Evolutionary conservation across 2,888 invertebrate genomes (phyloP).

Genomic region (Xylota segnis): DNA sequence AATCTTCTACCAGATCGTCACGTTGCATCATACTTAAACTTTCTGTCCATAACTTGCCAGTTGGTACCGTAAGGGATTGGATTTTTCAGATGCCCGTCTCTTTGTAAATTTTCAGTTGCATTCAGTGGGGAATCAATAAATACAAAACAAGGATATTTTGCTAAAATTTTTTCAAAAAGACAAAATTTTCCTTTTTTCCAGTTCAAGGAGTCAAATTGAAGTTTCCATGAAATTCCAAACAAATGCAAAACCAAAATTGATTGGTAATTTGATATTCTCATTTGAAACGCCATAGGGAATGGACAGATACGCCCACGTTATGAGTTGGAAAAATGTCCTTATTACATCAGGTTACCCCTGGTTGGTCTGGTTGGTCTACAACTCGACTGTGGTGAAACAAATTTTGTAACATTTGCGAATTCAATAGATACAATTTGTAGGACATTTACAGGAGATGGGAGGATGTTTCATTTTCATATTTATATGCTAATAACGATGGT

Average conservation of each 20-base stretch:
- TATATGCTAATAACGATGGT: slow-evolving; percentile 70
- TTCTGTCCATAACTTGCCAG: too few species aligned
- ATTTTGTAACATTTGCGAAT: slow-evolving; percentile 70
- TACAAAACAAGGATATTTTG: too few species aligned
- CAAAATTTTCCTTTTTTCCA: too few species aligned
- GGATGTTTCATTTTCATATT: slow-evolving; percentile 70
- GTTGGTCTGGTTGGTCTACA: too few species aligned
- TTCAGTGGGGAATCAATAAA: too few species aligned
- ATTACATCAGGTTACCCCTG: slow-evolving; percentile 31
- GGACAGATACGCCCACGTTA: slow-evolving; percentile 66
- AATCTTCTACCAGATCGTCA: too few species aligned
- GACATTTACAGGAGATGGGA: slow-evolving; percentile 52
- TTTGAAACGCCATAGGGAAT: slow-evolving; percentile 49
- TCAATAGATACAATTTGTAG: slow-evolving; percentile 69
- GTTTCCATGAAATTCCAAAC: neutral
- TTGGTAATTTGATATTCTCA: slow-evolving; percentile 58
- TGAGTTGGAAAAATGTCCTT: slow-evolving; percentile 54
- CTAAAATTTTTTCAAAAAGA: too few species aligned
- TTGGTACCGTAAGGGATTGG: too few species aligned
- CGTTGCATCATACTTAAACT: too few species aligned
- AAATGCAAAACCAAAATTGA: slow-evolving; percentile 5
- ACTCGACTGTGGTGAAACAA: slow-evolving; percentile 22
- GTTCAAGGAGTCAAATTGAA: neutral
- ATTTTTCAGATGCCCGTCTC: too few species aligned
- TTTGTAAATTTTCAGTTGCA: too few species aligned